A percentile compares a stretch with the other conserved stretches of the same genome.
Evolutionary conservation across 2,888 invertebrate species (phyloP).

Genomic region (Rhodophaea formosa): DNA sequence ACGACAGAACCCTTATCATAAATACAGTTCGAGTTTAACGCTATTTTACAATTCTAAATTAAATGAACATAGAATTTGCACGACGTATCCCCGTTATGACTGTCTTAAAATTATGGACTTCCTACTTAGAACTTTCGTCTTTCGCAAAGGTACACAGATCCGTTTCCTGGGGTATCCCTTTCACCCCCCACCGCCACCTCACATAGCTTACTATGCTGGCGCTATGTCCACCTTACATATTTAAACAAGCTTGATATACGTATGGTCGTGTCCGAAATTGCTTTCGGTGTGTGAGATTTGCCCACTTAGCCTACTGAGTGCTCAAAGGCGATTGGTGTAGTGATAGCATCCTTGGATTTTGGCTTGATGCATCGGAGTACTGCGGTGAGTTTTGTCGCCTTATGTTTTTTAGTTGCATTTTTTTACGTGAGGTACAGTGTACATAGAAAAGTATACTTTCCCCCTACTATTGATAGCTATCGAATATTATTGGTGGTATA

Average conservation of each 20-base stretch:
- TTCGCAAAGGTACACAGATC: slow-evolving; percentile 59
- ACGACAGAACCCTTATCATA: too few species aligned
- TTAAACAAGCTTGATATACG: slow-evolving; percentile 67
- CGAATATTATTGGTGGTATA: too few species aligned
- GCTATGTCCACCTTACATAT: slow-evolving; percentile 48
- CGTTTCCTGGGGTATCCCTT: slow-evolving; percentile 68
- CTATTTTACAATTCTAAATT: too few species aligned
- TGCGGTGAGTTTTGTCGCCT: background rate
- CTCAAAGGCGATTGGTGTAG: background rate
- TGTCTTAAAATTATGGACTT: slow-evolving; percentile 44
- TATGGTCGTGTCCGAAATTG: slow-evolving; percentile 60
- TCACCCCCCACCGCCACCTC: slow-evolving; percentile 52
- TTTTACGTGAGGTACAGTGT: background rate
- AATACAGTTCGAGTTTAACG: too few species aligned
- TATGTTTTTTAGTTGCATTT: background rate
- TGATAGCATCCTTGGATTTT: slow-evolving; percentile 2
- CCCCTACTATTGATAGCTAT: too few species aligned
- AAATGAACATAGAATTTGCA: background rate
- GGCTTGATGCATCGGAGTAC: background rate
- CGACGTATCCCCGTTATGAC: slow-evolving; percentile 40
- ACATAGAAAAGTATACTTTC: too few species aligned
- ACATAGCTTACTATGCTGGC: slow-evolving; percentile 45
- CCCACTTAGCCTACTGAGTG: background rate
- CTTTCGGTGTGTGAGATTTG: slow-evolving; percentile 19
- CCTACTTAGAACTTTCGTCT: slow-evolving; percentile 73